Percentiles rank a stretch among this genome's conserved stretches.
These are phyloP conservation scores for Trypoxylon attenuatum DNA, from an alignment of 2,888 invertebrate genomes.

Conservation along the genomic window DNA sequence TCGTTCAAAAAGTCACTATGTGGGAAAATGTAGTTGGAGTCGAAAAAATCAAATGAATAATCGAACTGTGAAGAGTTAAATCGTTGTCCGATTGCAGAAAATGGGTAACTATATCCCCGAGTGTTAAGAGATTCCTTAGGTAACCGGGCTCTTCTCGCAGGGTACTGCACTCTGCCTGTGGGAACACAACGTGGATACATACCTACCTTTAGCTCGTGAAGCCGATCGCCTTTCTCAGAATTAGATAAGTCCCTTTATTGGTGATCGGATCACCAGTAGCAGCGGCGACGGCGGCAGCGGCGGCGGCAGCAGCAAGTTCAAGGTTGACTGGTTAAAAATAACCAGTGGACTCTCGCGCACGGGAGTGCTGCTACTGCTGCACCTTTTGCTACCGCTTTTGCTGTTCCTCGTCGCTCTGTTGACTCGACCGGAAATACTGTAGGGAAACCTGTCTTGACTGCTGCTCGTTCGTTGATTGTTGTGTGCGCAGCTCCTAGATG, in stretches of 20 bases:
- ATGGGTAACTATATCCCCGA: constrained; percentile 25
- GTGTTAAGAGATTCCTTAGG: constrained; percentile 27
- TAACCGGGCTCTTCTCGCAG: constrained; percentile 1
- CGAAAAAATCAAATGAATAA: too few relatives aligned
- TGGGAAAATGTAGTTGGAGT: too few relatives aligned
- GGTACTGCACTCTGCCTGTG: constrained; percentile 35
- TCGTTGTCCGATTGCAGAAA: too few relatives aligned
- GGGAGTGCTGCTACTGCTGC: constrained; percentile 25
- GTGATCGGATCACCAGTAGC: constrained; percentile 64
- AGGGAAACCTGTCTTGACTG: too few relatives aligned
- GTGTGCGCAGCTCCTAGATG: too few relatives aligned
- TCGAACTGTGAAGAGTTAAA: too few relatives aligned
- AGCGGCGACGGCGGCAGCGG: constrained; percentile 42
- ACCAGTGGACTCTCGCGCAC: constrained; percentile 45
- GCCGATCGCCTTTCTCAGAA: constrained; percentile 66
- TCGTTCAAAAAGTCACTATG: too few relatives aligned
- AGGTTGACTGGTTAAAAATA: constrained; percentile 67
- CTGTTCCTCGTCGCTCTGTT: background rate
- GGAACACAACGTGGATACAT: constrained; percentile 48
- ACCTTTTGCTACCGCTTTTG: constrained; percentile 9
- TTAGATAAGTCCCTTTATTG: constrained; percentile 68
- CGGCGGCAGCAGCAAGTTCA: constrained; percentile 60
- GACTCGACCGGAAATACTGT: constrained; percentile 46
- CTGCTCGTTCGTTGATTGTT: too few relatives aligned
- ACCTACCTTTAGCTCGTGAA: constrained; percentile 51